Conservation (phyloP, 2,797 vertebrate genomes). For the Okamejei kenojei region DNA sequence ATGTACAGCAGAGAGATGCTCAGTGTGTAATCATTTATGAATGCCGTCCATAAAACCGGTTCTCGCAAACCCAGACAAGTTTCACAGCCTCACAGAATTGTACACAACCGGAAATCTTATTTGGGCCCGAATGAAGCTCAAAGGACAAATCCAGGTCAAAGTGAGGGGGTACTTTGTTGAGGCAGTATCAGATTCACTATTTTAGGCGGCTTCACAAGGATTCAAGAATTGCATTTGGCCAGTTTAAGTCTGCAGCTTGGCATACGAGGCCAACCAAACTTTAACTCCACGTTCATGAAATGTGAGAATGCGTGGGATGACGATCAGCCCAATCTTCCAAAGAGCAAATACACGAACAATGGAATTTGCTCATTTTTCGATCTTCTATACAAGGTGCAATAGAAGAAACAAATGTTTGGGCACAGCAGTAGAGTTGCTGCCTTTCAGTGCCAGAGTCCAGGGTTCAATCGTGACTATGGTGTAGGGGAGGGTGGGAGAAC, state of each 20-base stretch:
- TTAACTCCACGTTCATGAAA: not conserved
- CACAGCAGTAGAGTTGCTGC: too few relatives aligned
- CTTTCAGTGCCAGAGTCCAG: too few relatives aligned
- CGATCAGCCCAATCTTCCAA: not conserved
- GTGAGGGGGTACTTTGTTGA: slow-evolving; percentile 5
- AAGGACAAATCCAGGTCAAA: not conserved
- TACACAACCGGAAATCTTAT: not conserved
- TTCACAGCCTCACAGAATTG: not conserved
- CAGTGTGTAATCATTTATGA: not conserved
- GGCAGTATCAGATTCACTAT: not conserved
- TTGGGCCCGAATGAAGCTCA: not conserved
- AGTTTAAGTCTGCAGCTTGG: not conserved
- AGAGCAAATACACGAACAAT: not conserved
- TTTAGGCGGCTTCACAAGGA: not conserved
- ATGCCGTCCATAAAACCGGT: not conserved
- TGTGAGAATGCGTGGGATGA: not conserved
- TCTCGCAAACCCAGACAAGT: not conserved
- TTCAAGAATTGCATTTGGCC: not conserved
- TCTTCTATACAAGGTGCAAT: not conserved
- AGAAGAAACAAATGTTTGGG: too few relatives aligned
- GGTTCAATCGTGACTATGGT: too few relatives aligned
- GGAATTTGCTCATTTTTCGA: not conserved
- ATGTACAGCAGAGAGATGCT: not conserved
- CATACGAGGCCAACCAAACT: not conserved
- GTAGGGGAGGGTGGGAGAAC: too few relatives aligned